phyloP scores from a whole-genome alignment of 1,140 invertebrate species.

The Drosophila mojavensis region DNA sequence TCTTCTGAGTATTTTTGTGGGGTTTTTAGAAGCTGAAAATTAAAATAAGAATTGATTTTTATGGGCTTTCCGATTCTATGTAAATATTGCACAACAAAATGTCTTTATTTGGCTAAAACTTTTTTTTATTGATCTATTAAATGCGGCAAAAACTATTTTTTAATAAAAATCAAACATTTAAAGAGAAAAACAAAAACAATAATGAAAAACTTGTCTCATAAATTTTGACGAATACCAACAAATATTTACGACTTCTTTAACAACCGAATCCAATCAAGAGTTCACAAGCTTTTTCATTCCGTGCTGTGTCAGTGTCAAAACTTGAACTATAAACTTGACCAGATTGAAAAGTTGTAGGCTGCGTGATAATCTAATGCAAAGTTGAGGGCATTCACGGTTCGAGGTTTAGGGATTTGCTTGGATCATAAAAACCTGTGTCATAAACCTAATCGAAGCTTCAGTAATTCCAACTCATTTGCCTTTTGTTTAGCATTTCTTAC shows the following conservation, averaged over 20 bases:
- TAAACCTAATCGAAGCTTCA: slow-evolving; percentile 37
- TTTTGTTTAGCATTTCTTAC: slow-evolving; percentile 23
- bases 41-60: slow-evolving; percentile 49
- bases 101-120: slow-evolving; percentile 61
- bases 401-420: slow-evolving; percentile 8
- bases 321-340: slow-evolving; percentile 77
- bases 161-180: slow-evolving; percentile 18
- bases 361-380: not conserved
- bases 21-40: slow-evolving; percentile 4
- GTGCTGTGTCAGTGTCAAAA: slow-evolving; percentile 46
- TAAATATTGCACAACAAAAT: slow-evolving; percentile 76
- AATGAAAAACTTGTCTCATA: slow-evolving; percentile 18
- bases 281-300: slow-evolving; percentile 18
- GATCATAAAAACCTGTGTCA: slow-evolving; percentile 5
- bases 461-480: slow-evolving; percentile 23
- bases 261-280: slow-evolving; percentile 22
- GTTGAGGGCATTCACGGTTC: not conserved
- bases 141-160: slow-evolving; percentile 9
- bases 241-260: slow-evolving; percentile 39
- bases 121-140: slow-evolving; percentile 74
- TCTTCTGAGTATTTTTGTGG: slow-evolving; percentile 8
- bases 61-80: slow-evolving; percentile 56
- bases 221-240: slow-evolving; percentile 1
- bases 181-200: slow-evolving; percentile 23
- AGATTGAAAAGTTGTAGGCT: slow-evolving; percentile 36